phyloP scores from a whole-genome alignment of 2,113 vertebrate species.

The Herpetotheres cachinnans region DNA sequence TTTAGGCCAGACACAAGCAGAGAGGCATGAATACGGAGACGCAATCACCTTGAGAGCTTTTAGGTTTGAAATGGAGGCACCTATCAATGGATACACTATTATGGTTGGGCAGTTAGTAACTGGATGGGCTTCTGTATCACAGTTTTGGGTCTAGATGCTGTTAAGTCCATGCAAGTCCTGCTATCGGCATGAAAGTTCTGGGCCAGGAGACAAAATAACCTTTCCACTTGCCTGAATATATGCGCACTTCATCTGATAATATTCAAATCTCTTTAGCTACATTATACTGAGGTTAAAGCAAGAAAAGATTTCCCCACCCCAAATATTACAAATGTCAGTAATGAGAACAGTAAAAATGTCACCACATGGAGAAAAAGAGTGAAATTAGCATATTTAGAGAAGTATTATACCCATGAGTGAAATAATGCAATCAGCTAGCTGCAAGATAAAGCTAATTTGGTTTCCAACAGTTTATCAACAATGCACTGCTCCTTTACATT shows the following conservation, averaged over 20 bases:
- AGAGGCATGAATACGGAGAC: neutral
- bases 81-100: rapidly evolving
- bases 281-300: constrained; percentile 50
- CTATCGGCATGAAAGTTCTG: neutral
- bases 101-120: neutral
- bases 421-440: constrained; percentile 71
- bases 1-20: neutral
- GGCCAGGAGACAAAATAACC: constrained; percentile 12
- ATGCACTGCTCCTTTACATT: constrained; percentile 71
- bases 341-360: constrained; percentile 66
- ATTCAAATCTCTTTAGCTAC: constrained; percentile 28
- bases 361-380: constrained; percentile 51
- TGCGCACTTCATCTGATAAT: constrained; percentile 23
- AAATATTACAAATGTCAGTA: constrained; percentile 65
- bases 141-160: neutral
- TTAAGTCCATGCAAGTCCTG: neutral
- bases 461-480: constrained; percentile 76
- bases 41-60: neutral
- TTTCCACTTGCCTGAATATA: constrained; percentile 9
- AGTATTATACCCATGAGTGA: constrained; percentile 66
- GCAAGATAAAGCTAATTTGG: constrained; percentile 75
- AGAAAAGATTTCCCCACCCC: constrained; percentile 39
- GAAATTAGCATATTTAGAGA: constrained; percentile 69
- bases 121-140: neutral
- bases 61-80: neutral